Conservation (phyloP, 2,888 invertebrate species). For the Drosophila mettleri region DNA sequence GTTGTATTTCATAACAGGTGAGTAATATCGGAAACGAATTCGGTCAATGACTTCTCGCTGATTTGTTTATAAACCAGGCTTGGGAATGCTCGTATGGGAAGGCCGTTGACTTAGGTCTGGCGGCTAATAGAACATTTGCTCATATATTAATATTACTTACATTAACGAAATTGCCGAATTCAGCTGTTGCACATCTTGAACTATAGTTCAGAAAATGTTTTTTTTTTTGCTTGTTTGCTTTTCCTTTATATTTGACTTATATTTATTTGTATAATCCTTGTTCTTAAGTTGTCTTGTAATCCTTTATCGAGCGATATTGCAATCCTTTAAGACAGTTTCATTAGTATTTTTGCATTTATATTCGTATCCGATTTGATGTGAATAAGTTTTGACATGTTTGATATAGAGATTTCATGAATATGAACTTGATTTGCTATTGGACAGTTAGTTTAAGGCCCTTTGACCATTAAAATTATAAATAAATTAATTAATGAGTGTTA, state of each 20-base stretch:
- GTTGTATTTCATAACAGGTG: conserved; percentile 77
- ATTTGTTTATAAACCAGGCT: conserved; percentile 76
- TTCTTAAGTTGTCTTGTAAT: conserved; percentile 32
- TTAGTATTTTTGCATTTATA: conserved; percentile 26
- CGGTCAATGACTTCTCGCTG: conserved; percentile 76
- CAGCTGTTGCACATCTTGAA: conserved; percentile 59
- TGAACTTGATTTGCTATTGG: not conserved
- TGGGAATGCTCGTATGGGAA: conserved; percentile 70
- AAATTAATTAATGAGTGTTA: conserved; percentile 7
- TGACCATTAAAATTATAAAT: conserved; percentile 5
- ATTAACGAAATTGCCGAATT: conserved; percentile 60
- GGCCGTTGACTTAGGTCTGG: conserved; percentile 67
- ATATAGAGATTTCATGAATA: conserved; percentile 6
- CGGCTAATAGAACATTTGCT: conserved; percentile 48
- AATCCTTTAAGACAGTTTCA: conserved; percentile 64
- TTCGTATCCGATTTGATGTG: conserved; percentile 17
- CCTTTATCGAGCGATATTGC: conserved; percentile 31
- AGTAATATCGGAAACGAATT: conserved; percentile 79
- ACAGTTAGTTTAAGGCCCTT: conserved; percentile 4
- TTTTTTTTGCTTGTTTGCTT: conserved; percentile 7
- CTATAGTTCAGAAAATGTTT: conserved; percentile 21
- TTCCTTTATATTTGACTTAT: not conserved
- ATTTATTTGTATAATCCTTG: conserved; percentile 47
- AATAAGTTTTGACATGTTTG: conserved; percentile 1
- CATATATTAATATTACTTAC: conserved; percentile 68